Base-by-base conservation (phyloP, 2,888 invertebrate genomes). In the Ornithoptera alexandrae region DNA sequence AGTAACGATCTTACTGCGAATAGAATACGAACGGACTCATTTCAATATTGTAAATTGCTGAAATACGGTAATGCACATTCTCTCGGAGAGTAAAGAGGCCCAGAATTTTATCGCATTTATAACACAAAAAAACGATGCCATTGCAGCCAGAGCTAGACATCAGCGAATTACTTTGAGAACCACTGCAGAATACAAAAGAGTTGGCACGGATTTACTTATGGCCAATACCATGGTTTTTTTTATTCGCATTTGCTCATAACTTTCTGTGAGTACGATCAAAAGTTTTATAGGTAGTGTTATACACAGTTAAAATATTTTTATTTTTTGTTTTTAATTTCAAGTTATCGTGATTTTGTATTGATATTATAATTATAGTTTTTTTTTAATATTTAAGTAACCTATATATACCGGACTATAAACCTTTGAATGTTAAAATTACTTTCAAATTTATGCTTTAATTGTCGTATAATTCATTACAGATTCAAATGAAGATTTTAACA, bases 51-150 rank as follows among this genome's bases (percentile, higher is more conserved):
- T 65, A 67, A 64, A 67, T 61, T 61, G 67, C 57, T 67, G 22
- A 67, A 70, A 70, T 67, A 67, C 64, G 64, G 59, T 67, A 70
- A 70, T 64, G 67, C 63, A 70, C 67, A 62, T 59, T 62, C 62
- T 61, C 62, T 62, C 62, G 20, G 30, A 42, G 67, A 60, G 67
- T 63, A 67, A 64, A 67, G 39, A 39, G 70, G 50, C 53, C 30
- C 36, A 50, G 39, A 61, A 56, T 67, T 70, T 67, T 70, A 70
- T 67, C 64, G 70, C 64, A 70, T 67, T 67, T 64, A 70, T 67
- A 70, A 58, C 57, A 61, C 57, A 64, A 66, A 70, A 70, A 70
- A 63, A 65, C 59, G 62, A 58, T 53, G 70, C 67, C 64, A 67
- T 61, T 67, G 67, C 70, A 67, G 60, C 46, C 58, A 24, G 20